Evolutionary conservation across 2,113 vertebrate genomes (phyloP), one percentile per base, ranked within the genome.

Genomic region (Mastomys natalensis): DNA sequence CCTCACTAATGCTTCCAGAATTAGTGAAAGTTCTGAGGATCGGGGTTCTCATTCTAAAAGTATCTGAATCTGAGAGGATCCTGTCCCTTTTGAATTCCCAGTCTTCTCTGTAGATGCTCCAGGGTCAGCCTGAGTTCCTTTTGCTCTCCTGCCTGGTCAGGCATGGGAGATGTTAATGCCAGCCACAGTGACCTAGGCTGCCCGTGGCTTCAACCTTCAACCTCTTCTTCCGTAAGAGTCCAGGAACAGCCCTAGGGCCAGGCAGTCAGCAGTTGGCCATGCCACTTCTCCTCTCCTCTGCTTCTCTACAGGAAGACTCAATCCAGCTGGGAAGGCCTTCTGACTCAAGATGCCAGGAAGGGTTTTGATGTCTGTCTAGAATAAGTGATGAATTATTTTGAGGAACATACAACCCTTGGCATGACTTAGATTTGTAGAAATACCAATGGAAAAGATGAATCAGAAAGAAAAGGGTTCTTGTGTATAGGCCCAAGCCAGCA

Each of bases 381-480:
- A 98, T 89, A 98, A 98, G 97, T 91, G 94, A 86, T 87, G 94
- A 86, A 74, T 80, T 98, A 98, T 97, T 94, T 95, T 94, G 97
- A 96, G 94, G 95, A 97, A 94, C 96, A 95, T 90, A 97, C 24
- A 12, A 16, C 97, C 96, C 97, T 96, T 96, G 97, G 96, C 95
- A 93, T 95, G 95, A 97, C 98, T 48, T 98, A 96, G 96, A 97
- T 87, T 95, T 98, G 96, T 97, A 97, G 97, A 89, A 81, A 93
- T 84, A 94, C 91, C 94, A 94, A 95, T 97, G 97, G 92, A 51
- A 95, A 91, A 97, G 96, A 95, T 24, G 19, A 78, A 68, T 13
- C 0, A 60, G 53, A 34, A 87, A 91, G 93, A 55, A 53, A 97
- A 95, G 64, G 76, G 62, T 89, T 98, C 98, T 94, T 94, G 60